Conservation (phyloP, 2,888 invertebrate genomes). For the Temnothorax ravouxi region DNA sequence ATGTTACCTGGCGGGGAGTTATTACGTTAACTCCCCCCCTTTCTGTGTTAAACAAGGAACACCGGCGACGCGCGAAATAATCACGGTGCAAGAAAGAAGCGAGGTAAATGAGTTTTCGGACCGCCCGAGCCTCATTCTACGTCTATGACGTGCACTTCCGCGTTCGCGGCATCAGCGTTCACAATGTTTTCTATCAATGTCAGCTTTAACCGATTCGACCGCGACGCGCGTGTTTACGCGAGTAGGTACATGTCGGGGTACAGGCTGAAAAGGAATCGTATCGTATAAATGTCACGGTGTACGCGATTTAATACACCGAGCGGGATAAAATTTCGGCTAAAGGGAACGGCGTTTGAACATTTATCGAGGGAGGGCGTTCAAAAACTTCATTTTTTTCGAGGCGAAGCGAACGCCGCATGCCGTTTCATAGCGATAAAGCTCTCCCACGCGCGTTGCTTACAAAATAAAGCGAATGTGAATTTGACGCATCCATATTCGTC, state of each 20-base stretch:
- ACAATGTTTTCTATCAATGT: conserved; percentile 29
- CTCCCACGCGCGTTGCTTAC: conserved; percentile 28
- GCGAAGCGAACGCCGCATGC: background rate
- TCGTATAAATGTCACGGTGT: conserved; percentile 12
- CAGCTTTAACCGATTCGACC: conserved; percentile 23
- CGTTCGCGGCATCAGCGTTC: background rate
- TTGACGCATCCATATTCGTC: conserved; percentile 50
- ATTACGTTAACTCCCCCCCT: conserved; percentile 20
- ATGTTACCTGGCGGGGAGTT: conserved; percentile 9
- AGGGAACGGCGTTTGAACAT: conserved; percentile 32
- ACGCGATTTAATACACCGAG: conserved; percentile 25
- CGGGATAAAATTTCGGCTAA: conserved; percentile 18
- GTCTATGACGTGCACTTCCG: background rate
- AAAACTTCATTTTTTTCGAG: conserved; percentile 30
- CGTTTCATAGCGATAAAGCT: conserved; percentile 44
- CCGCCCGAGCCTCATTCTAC: background rate
- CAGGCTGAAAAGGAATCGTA: conserved; percentile 21
- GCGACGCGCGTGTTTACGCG: background rate
- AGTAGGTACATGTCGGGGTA: too few species aligned
- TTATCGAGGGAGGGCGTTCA: conserved; percentile 26
- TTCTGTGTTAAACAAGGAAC: conserved; percentile 13
- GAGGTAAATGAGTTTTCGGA: conserved; percentile 26
- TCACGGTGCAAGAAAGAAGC: background rate
- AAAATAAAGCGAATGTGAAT: conserved; percentile 50
- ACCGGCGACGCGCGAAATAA: conserved; percentile 12